Percentiles rank a stretch among this genome's conserved stretches.
Evolutionary conservation across 2,113 vertebrate species (phyloP).

Genomic region (Osmerus eperlanus): DNA sequence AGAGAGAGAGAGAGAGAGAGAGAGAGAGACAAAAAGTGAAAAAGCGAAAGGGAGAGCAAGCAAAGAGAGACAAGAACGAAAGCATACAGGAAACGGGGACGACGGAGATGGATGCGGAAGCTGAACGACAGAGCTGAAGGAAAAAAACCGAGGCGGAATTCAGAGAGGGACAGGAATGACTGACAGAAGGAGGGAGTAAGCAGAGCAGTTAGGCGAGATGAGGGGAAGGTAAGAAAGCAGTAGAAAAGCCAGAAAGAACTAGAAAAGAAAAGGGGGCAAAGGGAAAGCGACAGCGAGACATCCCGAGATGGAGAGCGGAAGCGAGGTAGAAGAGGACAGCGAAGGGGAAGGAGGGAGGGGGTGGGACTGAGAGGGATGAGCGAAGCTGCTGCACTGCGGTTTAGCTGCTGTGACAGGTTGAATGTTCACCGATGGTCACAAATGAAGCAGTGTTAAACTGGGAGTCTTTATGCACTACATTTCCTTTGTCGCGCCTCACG

Average conservation of each 20-base stretch:
- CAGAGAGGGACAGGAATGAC: conserved; percentile 13
- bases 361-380: conserved; percentile 24
- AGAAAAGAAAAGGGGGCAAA: neutral
- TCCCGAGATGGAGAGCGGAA: conserved; percentile 21
- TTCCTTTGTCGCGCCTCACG: conserved; percentile 28
- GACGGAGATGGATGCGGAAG: neutral
- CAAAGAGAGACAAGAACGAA: conserved; percentile 1
- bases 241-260: neutral
- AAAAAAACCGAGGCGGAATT: neutral
- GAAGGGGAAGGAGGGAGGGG: conserved; percentile 17
- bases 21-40: neutral
- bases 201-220: conserved; percentile 1
- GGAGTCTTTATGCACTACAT: conserved; percentile 30
- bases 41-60: neutral
- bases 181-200: neutral
- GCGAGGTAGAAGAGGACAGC: conserved; percentile 10
- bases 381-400: conserved; percentile 66
- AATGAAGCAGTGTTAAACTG: conserved; percentile 26
- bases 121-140: too few relatives aligned
- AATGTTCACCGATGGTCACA: conserved; percentile 27
- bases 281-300: neutral
- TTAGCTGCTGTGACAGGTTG: conserved; percentile 40
- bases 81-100: conserved; percentile 30
- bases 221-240: neutral
- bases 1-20: conserved; percentile 15